Percentiles rank a stretch among this genome's conserved stretches.
These are phyloP conservation scores for Hemibagrus guttatus DNA, from an alignment of 2,797 vertebrate genomes.

Conservation along the genomic window DNA sequence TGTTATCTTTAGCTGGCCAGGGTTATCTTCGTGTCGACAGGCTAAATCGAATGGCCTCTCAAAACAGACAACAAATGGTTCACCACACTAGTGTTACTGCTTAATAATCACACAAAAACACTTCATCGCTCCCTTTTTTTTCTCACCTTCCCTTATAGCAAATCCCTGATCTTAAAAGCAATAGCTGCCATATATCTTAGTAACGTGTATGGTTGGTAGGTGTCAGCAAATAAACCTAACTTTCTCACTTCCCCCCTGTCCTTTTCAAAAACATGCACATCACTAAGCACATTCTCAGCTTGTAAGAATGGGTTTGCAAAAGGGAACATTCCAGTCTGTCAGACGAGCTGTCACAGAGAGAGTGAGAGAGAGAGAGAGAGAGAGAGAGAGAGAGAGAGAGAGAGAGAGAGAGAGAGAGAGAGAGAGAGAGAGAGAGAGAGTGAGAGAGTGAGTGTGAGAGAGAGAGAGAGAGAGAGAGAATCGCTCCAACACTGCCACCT, in stretches of 20 bases:
- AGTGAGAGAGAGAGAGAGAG: constrained; percentile 63
- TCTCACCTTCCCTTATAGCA: constrained; percentile 42
- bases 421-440: too few relatives aligned
- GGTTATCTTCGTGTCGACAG: constrained; percentile 78
- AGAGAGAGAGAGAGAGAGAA: constrained; percentile 57
- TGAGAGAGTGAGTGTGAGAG: too few relatives aligned
- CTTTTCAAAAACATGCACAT: constrained; percentile 25
- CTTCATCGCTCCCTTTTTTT: constrained; percentile 62
- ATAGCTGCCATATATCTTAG: constrained; percentile 53
- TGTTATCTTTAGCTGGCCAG: constrained; percentile 65
- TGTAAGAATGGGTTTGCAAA: constrained; percentile 66
- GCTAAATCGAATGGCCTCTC: constrained; percentile 73
- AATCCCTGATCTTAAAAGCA: constrained; percentile 47
- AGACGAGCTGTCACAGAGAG: constrained; percentile 71
- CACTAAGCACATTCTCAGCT: constrained; percentile 57
- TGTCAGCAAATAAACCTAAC: constrained; percentile 49
- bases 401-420: constrained; percentile 55
- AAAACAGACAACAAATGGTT: constrained; percentile 78
- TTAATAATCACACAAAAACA: constrained; percentile 74
- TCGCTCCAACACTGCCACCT: constrained; percentile 68
- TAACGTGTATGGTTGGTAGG: constrained; percentile 47
- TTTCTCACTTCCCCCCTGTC: constrained; percentile 34
- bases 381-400: constrained; percentile 65
- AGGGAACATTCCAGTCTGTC: constrained; percentile 74
- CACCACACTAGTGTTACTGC: constrained; percentile 68